Percentiles rank a stretch among this genome's conserved stretches.
phyloP scores from a whole-genome alignment of 1,140 invertebrate species.

The Ceratitis capitata region DNA sequence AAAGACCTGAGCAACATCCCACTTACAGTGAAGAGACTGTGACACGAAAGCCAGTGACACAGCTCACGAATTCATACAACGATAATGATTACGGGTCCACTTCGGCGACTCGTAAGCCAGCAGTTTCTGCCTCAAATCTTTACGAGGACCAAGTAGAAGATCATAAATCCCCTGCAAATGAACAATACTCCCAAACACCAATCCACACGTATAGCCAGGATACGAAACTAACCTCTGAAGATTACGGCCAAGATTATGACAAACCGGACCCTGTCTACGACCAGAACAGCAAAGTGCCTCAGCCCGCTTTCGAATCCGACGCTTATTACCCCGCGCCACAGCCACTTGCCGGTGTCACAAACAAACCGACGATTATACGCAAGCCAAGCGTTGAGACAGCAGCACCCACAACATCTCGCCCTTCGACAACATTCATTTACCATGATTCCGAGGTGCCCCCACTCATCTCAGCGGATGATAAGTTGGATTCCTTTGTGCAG shows the following conservation, averaged over 20 bases:
- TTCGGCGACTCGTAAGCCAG: constrained; percentile 9
- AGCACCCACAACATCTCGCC: constrained; percentile 65
- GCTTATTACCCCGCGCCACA: background rate
- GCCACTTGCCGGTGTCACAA: background rate
- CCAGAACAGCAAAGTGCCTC: background rate
- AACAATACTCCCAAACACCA: background rate
- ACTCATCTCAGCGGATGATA: constrained; percentile 59
- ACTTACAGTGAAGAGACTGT: background rate
- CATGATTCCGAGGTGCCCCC: constrained; percentile 60
- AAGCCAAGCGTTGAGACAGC: constrained; percentile 59
- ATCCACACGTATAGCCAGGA: background rate
- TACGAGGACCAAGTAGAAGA: background rate
- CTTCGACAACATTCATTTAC: constrained; percentile 51
- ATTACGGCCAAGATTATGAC: background rate
- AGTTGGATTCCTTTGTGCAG: constrained; percentile 60
- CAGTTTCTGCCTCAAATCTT: background rate
- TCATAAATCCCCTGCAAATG: background rate
- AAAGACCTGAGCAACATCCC: background rate
- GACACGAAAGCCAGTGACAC: background rate
- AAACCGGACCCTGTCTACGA: constrained; percentile 12
- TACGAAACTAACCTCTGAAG: constrained; percentile 4
- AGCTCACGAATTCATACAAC: background rate
- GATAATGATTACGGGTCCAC: background rate
- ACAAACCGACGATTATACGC: constrained; percentile 39
- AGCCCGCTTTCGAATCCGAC: background rate